Conservation (phyloP, 2,888 invertebrate species). For the Metalampra italica region DNA sequence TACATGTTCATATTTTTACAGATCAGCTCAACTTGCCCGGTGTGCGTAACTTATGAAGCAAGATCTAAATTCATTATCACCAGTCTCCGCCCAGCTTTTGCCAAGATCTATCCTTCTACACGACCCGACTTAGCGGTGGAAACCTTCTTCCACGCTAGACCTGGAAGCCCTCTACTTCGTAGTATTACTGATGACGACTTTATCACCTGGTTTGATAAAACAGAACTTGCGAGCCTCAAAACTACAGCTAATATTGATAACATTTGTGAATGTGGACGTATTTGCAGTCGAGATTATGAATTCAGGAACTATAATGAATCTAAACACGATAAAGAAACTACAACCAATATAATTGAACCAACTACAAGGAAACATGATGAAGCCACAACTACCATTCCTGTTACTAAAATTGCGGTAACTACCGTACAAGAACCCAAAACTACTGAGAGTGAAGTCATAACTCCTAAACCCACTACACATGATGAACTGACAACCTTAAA, state of each 20-base stretch:
- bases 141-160: conserved; percentile 80
- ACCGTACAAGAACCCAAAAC: neutral
- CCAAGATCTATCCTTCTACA: conserved; percentile 80
- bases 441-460: conserved; percentile 1
- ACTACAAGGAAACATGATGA: conserved; percentile 8
- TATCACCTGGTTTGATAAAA: conserved; percentile 83
- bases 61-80: conserved; percentile 80
- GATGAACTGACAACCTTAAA: conserved; percentile 7
- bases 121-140: conserved; percentile 81
- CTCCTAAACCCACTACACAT: conserved; percentile 1
- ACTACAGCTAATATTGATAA: conserved; percentile 67
- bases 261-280: conserved; percentile 75
- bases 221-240: conserved; percentile 67
- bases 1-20: conserved; percentile 31
- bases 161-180: conserved; percentile 78
- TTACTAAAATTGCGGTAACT: conserved; percentile 9
- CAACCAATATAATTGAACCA: neutral
- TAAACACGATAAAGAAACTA: conserved; percentile 14
- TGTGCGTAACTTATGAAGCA: conserved; percentile 80
- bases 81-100: conserved; percentile 80
- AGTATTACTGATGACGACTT: conserved; percentile 82
- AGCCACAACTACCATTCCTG: conserved; percentile 9
- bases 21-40: conserved; percentile 79
- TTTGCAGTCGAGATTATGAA: conserved; percentile 67
- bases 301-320: conserved; percentile 43